Base-by-base conservation (phyloP, 1,140 invertebrate species). In the Planococcus citri region DNA sequence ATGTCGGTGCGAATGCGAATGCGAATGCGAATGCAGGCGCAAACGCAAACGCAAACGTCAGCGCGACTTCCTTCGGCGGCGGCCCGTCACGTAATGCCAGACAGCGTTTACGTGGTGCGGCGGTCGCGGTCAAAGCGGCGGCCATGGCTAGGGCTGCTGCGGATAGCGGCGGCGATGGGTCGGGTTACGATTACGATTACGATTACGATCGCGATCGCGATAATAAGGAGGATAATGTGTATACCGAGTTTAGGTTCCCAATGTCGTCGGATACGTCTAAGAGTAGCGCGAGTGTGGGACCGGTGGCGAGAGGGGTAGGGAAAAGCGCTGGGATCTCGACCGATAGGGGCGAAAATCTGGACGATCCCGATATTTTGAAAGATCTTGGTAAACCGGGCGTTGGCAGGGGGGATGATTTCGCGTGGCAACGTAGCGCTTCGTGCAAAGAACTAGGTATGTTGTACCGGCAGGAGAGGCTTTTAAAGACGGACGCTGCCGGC, bases 361-460 rank as follows among this genome's bases (percentile, higher is more conserved):
- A 64, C 25, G 20, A 64, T 64, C 60, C 60, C 10, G 60, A 64
- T 64, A 64, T 64, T 17, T 9, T 64, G 1, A 24, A 27, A 25
- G 60, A 64, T 64, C 25, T 64, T 4, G 60, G 60, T 27, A 64
- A 64, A 20, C 51, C 17, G 17, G 21, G 21, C n/a, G n/a, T n/a
- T n/a, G 17, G 57, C n/a, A 6, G 57, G 2, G 3, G 17, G 4
- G 60, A 64, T 21, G 60, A 64, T 69, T 81, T 83, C 74, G 78
- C 84, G 27, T 87, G 86, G 86, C 84, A 88, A 69, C 87, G 89
- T 74, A 90, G 88, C 76, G 86, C 87, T 73, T 89, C 87, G 74
- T 91, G 89, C 79, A 76, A 76, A 71, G 76, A 77, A 25, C 22
- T 64, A 17, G 60, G 60, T 64, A 24, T 24, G 25, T 21, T 64